Evolutionary conservation across 2,113 vertebrate genomes (phyloP), one percentile per base, ranked within the genome.

Genomic region (Hippocampus abdominalis): DNA sequence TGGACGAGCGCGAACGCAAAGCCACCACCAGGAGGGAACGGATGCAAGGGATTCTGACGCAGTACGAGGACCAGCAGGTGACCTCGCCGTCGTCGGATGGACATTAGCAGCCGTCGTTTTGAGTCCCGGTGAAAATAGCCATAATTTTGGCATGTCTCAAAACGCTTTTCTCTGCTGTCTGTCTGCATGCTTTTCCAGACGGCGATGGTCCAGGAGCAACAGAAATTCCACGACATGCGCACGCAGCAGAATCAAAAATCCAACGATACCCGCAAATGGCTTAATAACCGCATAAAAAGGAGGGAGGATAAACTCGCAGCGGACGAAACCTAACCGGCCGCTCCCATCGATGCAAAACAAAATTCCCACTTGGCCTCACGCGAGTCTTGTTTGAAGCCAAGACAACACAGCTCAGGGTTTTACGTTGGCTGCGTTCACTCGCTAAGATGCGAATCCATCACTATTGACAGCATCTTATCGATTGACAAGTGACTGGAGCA

Each of bases 21-120:
- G 69, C 79, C 69, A 81, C 81, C n/a, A 74, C 83, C 27, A 85
- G 90, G 46, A 73, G 67, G 48, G 86, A 89, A 60, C 57, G 94
- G 60, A 94, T 93, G 77, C 77, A 84, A 57, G 73, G 66, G 61
- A 82, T 94, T 63, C 68, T 93, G 75, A 86, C 93, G 63, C 92
- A 85, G 77, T 94, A 94, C 59, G 84, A 92, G 32, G 82, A 86
- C 48, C 84, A 96, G 72, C 89, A 93, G 92, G 95, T 98, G 65
- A 80, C 57, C 54, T 57, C 23, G 2, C 54, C 54, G 23, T 12
- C 27, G 6, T 36, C 57, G 1, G 15, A 32, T 60, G 16, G 7
- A 60, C 21, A 15, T 6, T 5, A 1, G 15, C 12, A 4, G 6
- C 12, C 13, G 15, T 18, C 46, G 18, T 18, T 57, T 59, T 32